phyloP scores from a whole-genome alignment of 2,888 invertebrate species.

The Brachycybe producta region DNA sequence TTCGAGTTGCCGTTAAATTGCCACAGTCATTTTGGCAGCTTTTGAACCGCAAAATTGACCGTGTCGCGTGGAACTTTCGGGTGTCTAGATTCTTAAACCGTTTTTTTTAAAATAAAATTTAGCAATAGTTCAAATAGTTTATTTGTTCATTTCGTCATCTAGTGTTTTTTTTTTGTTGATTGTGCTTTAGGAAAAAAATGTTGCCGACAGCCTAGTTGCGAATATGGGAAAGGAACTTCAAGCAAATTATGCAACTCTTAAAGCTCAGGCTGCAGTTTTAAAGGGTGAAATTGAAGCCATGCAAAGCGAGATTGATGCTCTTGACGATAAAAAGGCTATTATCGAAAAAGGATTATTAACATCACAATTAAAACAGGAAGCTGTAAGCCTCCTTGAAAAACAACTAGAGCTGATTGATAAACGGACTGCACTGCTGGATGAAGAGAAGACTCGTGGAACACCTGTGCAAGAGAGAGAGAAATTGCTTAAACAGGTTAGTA shows the following conservation, averaged over 20 bases:
- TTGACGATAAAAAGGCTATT: slow-evolving; percentile 49
- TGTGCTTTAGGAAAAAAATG: slow-evolving; percentile 44
- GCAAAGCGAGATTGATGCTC: slow-evolving; percentile 48
- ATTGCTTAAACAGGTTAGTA: slow-evolving; percentile 46
- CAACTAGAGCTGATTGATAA: slow-evolving; percentile 47
- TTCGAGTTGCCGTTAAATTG: too few species aligned
- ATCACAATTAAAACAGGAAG: slow-evolving; percentile 46
- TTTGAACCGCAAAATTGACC: too few species aligned
- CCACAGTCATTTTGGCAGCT: too few species aligned
- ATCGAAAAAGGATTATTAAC: slow-evolving; percentile 53
- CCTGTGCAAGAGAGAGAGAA: slow-evolving; percentile 66
- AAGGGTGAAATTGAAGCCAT: slow-evolving; percentile 39
- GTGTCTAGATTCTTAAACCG: too few species aligned
- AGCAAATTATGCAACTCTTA: slow-evolving; percentile 41
- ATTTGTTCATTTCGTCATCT: too few species aligned
- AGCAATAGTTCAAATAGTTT: too few species aligned
- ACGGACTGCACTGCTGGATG: slow-evolving; percentile 51
- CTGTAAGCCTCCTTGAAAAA: slow-evolving; percentile 46
- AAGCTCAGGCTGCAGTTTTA: slow-evolving; percentile 36
- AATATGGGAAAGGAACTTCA: slow-evolving; percentile 50
- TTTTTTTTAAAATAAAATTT: too few species aligned
- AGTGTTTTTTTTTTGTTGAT: slow-evolving; percentile 4
- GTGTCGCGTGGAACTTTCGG: too few species aligned
- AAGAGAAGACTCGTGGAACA: slow-evolving; percentile 52
- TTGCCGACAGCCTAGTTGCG: slow-evolving; percentile 48